Evolutionary conservation across 2,888 invertebrate genomes (phyloP).

Genomic region (Diarsia mendica): DNA sequence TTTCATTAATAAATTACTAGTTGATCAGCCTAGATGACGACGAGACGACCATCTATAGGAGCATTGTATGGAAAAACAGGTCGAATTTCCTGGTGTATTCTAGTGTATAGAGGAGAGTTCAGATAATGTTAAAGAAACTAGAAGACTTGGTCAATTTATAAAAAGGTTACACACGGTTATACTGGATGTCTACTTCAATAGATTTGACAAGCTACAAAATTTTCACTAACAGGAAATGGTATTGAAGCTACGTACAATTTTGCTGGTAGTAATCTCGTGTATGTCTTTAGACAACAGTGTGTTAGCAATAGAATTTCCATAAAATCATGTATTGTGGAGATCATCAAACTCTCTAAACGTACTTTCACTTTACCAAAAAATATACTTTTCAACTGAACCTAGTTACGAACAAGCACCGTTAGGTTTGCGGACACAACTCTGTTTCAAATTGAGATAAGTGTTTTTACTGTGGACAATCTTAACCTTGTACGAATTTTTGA

Average conservation of each 20-base stretch:
- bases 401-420: conserved; percentile 48
- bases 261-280: not conserved
- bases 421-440: conserved; percentile 33
- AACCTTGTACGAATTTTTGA: conserved; percentile 13
- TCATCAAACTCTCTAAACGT: conserved; percentile 44
- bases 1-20: conserved; percentile 61
- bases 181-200: not conserved
- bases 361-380: conserved; percentile 60
- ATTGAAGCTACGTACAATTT: not conserved
- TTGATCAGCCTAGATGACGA: conserved; percentile 39
- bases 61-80: conserved; percentile 6
- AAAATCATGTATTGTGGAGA: conserved; percentile 16
- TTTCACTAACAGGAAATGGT: not conserved
- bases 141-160: conserved; percentile 3
- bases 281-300: not conserved
- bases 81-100: conserved; percentile 18
- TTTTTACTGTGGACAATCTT: conserved; percentile 17
- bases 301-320: not conserved
- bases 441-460: conserved; percentile 25
- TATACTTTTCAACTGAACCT: conserved; percentile 34
- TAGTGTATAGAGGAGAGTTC: not conserved
- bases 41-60: conserved; percentile 11
- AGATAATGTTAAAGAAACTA: not conserved
- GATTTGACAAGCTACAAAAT: not conserved
- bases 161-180: not conserved